These are phyloP conservation scores for Styela clava DNA, from an alignment of 23 tunicate species.

Conservation along the genomic window DNA sequence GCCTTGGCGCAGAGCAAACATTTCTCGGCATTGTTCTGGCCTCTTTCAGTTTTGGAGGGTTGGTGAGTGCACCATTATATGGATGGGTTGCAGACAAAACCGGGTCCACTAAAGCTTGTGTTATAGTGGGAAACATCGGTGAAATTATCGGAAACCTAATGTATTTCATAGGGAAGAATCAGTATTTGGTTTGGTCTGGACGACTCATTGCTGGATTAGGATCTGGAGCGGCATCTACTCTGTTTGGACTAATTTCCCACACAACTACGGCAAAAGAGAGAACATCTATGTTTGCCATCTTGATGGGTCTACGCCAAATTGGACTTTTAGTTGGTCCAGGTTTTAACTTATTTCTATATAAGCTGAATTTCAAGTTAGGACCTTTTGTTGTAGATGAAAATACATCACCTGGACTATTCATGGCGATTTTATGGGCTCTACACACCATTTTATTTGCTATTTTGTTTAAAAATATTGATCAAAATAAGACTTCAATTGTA, in stretches of 20 bases:
- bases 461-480: slow-evolving; percentile 31
- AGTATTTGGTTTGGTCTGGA: slow-evolving; percentile 20
- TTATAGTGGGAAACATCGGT: slow-evolving; percentile 51
- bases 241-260: slow-evolving; percentile 14
- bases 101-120: slow-evolving; percentile 50
- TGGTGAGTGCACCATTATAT: slow-evolving; percentile 79
- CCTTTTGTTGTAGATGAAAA: slow-evolving; percentile 20
- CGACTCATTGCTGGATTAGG: slow-evolving; percentile 31
- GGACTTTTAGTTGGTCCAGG: slow-evolving; percentile 43
- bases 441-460: slow-evolving; percentile 36
- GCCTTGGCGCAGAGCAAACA: slow-evolving; percentile 35
- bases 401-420: slow-evolving; percentile 43
- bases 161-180: slow-evolving; percentile 6
- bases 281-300: slow-evolving; percentile 16
- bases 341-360: slow-evolving; percentile 42
- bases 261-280: slow-evolving; percentile 17
- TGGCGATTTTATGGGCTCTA: slow-evolving; percentile 67
- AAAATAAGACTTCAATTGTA: not conserved
- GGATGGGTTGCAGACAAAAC: slow-evolving; percentile 68
- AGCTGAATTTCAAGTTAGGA: slow-evolving; percentile 66
- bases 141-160: slow-evolving; percentile 58
- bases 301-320: slow-evolving; percentile 24
- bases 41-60: slow-evolving; percentile 80
- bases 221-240: slow-evolving; percentile 19
- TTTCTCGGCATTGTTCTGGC: slow-evolving; percentile 82